phyloP scores from a whole-genome alignment of 2,113 vertebrate species.

The Dryoscopus gambensis region DNA sequence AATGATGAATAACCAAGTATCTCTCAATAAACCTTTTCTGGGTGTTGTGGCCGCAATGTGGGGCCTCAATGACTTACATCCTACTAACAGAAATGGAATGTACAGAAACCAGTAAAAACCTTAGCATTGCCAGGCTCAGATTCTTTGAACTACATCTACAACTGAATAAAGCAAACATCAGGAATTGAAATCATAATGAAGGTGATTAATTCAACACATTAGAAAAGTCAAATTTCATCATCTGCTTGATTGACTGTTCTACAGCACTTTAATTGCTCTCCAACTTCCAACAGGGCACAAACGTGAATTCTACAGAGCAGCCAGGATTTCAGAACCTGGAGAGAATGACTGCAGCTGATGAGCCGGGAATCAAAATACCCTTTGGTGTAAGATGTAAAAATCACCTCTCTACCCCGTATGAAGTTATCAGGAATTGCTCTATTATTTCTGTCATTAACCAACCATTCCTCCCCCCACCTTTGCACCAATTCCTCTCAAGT shows the following conservation, averaged over 20 bases:
- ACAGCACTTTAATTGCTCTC: neutral
- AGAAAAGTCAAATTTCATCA: constrained; percentile 35
- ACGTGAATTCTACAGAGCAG: neutral
- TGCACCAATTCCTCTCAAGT: constrained; percentile 39
- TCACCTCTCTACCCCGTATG: neutral
- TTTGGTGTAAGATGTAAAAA: neutral
- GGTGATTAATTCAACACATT: constrained; percentile 13
- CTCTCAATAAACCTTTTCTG: neutral
- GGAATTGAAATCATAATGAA: neutral
- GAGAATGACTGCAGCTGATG: accelerated
- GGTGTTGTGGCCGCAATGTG: neutral
- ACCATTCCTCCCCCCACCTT: constrained; percentile 11
- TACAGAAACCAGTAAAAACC: neutral
- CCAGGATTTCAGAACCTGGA: neutral
- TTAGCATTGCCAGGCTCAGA: neutral
- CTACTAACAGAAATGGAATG: neutral
- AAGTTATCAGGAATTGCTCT: constrained; percentile 54
- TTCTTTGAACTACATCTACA: neutral
- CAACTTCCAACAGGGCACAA: neutral
- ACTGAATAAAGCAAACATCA: neutral
- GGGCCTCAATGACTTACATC: neutral
- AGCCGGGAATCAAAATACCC: neutral
- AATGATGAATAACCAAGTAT: neutral
- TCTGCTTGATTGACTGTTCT: constrained; percentile 28
- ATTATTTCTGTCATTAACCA: constrained; percentile 62